phyloP scores from a whole-genome alignment of 53 echinoderm and acorn worm species.

The Temnopleurus reevesii region DNA sequence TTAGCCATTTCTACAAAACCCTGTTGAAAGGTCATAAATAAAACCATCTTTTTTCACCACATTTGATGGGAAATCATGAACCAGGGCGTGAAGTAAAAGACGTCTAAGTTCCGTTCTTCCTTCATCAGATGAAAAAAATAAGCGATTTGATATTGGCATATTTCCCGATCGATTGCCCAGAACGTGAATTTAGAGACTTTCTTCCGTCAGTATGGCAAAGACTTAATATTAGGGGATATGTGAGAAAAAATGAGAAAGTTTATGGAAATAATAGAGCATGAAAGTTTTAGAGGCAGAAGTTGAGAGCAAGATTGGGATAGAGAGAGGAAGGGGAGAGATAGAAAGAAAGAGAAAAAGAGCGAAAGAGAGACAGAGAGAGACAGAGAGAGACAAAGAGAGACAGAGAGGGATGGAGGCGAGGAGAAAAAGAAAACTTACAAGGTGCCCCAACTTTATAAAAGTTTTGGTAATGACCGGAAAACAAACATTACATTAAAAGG shows the following conservation, averaged over 20 bases:
- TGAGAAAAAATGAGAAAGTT: neutral
- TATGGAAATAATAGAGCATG: neutral
- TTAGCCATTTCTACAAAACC: neutral
- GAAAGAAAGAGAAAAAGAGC: neutral
- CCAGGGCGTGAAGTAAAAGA: constrained; percentile 33
- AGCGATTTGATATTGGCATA: constrained; percentile 50
- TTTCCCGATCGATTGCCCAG: constrained; percentile 18
- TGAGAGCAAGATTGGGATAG: too few species aligned
- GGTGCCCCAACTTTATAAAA: too few species aligned
- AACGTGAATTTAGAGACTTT: neutral
- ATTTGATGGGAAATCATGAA: constrained; percentile 7
- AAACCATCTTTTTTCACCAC: neutral
- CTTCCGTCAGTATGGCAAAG: neutral
- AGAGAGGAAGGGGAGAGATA: neutral
- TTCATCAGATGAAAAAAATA: constrained; percentile 7
- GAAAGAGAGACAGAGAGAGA: neutral
- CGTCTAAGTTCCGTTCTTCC: constrained; percentile 21
- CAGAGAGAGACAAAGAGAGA: neutral
- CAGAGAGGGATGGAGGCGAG: neutral
- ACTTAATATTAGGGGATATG: neutral
- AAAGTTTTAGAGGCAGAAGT: too few species aligned
- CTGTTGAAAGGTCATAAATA: constrained; percentile 31
- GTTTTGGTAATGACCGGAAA: too few species aligned
- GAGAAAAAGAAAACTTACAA: too few species aligned
- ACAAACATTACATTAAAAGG: too few species aligned